phyloP scores from a whole-genome alignment of 2,888 invertebrate species.

The Pantelozetes paolii region DNA sequence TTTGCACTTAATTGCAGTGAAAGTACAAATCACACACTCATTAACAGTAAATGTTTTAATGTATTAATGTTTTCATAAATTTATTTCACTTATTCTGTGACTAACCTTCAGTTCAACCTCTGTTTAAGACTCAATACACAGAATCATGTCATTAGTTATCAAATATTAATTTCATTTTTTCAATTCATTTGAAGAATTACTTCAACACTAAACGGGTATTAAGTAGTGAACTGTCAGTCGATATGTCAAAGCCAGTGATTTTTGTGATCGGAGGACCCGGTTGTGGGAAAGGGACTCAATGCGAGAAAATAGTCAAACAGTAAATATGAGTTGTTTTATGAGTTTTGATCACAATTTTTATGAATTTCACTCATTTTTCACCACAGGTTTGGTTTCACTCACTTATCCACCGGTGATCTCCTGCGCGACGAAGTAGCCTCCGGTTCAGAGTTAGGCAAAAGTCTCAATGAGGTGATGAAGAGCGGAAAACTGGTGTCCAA shows the following conservation, averaged over 20 bases:
- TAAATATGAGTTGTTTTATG: conserved; percentile 30
- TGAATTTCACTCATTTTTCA: not conserved
- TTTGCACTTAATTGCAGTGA: too few relatives aligned
- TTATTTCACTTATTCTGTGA: too few relatives aligned
- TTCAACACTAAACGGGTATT: too few relatives aligned
- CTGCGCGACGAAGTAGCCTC: conserved; percentile 82
- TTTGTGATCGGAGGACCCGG: conserved; percentile 73
- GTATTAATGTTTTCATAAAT: too few relatives aligned
- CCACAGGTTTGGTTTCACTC: conserved; percentile 80
- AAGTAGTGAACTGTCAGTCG: too few relatives aligned
- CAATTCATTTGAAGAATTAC: too few relatives aligned
- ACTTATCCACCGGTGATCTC: conserved; percentile 89
- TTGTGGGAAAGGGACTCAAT: conserved; percentile 96
- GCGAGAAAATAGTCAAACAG: conserved; percentile 59
- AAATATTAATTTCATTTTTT: too few relatives aligned
- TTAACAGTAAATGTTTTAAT: too few relatives aligned
- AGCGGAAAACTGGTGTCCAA: conserved; percentile 78
- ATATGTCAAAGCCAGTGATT: conserved; percentile 45
- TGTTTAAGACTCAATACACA: too few relatives aligned
- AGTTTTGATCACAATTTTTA: not conserved
- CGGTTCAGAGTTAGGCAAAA: conserved; percentile 78
- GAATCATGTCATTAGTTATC: too few relatives aligned
- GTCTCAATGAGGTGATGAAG: conserved; percentile 80
- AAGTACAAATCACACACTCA: too few relatives aligned
- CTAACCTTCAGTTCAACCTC: too few relatives aligned